Evolutionary conservation across 2,888 invertebrate genomes (phyloP).

Genomic region (Melieria picta): DNA sequence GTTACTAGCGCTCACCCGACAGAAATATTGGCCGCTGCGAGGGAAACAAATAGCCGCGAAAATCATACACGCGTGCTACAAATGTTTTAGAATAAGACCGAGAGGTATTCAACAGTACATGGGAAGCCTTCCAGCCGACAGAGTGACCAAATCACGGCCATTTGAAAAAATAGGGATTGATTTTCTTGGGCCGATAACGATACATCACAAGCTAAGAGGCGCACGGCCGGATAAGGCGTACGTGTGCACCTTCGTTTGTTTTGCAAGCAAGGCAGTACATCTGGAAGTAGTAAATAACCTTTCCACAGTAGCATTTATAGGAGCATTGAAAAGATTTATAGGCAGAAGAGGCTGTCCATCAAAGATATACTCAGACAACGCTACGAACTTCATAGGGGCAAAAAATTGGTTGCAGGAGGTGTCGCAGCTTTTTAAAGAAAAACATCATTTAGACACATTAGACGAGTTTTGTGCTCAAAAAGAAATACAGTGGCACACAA

Average conservation of each 20-base stretch:
- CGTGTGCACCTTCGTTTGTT: no score
- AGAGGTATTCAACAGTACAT: background rate
- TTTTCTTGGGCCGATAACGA: conserved; percentile 8
- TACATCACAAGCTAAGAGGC: conserved; percentile 2
- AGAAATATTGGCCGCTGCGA: conserved; percentile 22
- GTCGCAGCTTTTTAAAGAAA: conserved; percentile 23
- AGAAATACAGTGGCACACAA: conserved; percentile 21
- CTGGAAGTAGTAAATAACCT: no score
- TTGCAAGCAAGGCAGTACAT: no score
- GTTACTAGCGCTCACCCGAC: conserved; percentile 18
- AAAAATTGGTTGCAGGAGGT: no score
- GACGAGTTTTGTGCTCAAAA: conserved; percentile 24
- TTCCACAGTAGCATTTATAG: no score
- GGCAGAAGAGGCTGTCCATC: no score
- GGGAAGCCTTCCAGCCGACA: conserved; percentile 8
- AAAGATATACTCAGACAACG: no score
- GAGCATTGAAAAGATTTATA: no score
- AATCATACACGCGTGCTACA: conserved; percentile 25
- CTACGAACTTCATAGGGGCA: no score
- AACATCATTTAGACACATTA: conserved; percentile 24
- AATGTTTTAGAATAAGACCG: conserved; percentile 12
- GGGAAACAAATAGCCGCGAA: conserved; percentile 21
- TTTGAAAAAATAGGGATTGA: conserved; percentile 4
- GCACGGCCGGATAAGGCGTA: no score
- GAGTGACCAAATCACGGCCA: background rate